Evolutionary conservation across 1,140 invertebrate species (phyloP), one percentile per base, ranked within the genome.

Genomic region (Teleopsis dalmanni): DNA sequence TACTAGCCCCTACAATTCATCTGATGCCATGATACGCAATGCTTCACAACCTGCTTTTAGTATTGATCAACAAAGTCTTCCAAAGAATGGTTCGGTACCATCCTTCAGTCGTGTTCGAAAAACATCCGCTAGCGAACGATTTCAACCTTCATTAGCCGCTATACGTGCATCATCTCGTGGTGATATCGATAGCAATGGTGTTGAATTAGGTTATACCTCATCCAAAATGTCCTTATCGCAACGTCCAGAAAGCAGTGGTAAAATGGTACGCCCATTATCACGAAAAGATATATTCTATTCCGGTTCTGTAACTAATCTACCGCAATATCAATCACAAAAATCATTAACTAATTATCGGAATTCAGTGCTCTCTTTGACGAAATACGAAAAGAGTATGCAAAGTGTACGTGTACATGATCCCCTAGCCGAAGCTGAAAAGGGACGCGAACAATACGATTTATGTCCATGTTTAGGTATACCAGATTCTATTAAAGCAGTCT

Each of bases 241-340:
- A 29, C 55, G 63, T 9, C 57, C 60, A 26, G 58, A 61, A 25
- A 55, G 59, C 10, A 59, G 55, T 7, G 56, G 57, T n/a, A 52
- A 57, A 36, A 87, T 95, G 73, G 84, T 95, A 14, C 80, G 94
- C 14, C 95, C 95, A 3, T 73, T 99, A 69, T 95, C 93, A 6
- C 78, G 93, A 35, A 96, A 96, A 72, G 95, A 98, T 72, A 96
- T 98, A 55, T 98, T 99, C 75, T 99, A 98, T 75, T 92, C 93
- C 11, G 95, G 95, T 21, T 94, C 90, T 22, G 85, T 97, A 7
- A 76, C 87, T 23, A 88, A 95, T 73, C 76, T 97, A 42, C 90
- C 88, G 0, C 88, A 95, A 72, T 96, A 86, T 72, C 88, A 93
- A 63, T 90, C 87, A 47, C 91, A 95, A 69, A 91, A 91, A 57